A percentile compares a stretch with the other conserved stretches of the same genome.
Conservation (phyloP, 2,888 invertebrate species). For the Aphidoletes aphidimyza region DNA sequence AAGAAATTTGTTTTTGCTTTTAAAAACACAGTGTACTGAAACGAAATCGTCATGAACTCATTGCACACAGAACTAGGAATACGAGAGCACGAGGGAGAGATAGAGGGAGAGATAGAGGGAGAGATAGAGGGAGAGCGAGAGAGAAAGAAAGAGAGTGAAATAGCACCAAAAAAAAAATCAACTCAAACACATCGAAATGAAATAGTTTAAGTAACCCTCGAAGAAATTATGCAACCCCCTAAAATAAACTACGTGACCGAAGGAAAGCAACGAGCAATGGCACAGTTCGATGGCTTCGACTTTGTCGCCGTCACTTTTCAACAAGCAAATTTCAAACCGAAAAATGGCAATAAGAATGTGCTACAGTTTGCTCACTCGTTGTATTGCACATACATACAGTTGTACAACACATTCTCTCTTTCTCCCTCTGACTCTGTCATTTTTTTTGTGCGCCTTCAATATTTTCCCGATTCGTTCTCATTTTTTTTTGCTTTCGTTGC, state of each 20-base stretch:
- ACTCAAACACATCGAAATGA: slow-evolving; percentile 41
- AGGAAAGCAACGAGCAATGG: background rate
- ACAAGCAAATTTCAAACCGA: background rate
- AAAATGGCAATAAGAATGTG: background rate
- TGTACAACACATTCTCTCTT: no score
- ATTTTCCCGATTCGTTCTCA: background rate
- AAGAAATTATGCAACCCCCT: slow-evolving; percentile 49
- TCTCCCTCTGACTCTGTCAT: background rate
- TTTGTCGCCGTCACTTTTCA: background rate
- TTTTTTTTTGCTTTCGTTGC: background rate
- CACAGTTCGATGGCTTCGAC: slow-evolving; percentile 11
- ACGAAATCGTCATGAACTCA: background rate
- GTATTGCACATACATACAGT: no score
- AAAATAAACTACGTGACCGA: slow-evolving; percentile 45
- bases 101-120: background rate
- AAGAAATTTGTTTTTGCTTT: background rate
- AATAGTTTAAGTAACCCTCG: slow-evolving; percentile 50
- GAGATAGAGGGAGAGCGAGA: background rate
- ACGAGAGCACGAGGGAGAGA: background rate
- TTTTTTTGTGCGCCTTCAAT: background rate
- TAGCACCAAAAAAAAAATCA: background rate
- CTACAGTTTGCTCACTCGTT: background rate
- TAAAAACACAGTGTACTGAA: background rate
- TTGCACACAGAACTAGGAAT: no score
- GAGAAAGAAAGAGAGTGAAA: background rate